Evolutionary conservation across 2,797 vertebrate genomes (phyloP).

Genomic region (Rousettus madagascariensis): DNA sequence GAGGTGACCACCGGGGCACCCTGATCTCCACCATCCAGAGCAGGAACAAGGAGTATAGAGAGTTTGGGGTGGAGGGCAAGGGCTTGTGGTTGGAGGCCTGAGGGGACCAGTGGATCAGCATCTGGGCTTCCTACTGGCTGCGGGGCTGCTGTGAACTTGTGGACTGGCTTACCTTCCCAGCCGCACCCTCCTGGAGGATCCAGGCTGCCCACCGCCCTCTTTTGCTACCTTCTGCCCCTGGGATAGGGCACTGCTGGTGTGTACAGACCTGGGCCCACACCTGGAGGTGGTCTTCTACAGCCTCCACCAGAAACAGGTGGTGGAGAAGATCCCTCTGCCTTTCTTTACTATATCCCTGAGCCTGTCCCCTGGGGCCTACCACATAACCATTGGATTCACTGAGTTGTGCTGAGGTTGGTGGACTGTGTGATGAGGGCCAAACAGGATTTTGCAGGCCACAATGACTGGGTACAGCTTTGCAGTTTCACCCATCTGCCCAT

Average conservation of each 20-base stretch:
- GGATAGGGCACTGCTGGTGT: slow-evolving; percentile 88
- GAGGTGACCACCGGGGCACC: slow-evolving; percentile 90
- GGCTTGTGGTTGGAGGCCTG: slow-evolving; percentile 94
- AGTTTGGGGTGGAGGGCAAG: slow-evolving; percentile 86
- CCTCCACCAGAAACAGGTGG: slow-evolving; percentile 91
- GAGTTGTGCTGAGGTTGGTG: slow-evolving; percentile 90
- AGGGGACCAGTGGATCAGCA: slow-evolving; percentile 91
- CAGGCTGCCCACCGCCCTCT: slow-evolving; percentile 74
- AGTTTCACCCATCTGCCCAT: slow-evolving; percentile 87
- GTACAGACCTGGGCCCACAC: slow-evolving; percentile 89
- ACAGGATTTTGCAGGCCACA: slow-evolving; percentile 89
- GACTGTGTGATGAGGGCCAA: slow-evolving; percentile 80
- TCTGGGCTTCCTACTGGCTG: slow-evolving; percentile 94
- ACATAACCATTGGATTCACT: slow-evolving; percentile 91
- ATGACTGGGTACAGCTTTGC: slow-evolving; percentile 88
- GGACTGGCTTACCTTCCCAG: slow-evolving; percentile 96
- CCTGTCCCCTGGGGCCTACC: slow-evolving; percentile 84
- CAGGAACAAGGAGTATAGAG: slow-evolving; percentile 85
- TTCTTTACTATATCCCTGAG: slow-evolving; percentile 90
- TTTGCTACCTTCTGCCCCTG: slow-evolving; percentile 92
- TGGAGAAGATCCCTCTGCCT: slow-evolving; percentile 89
- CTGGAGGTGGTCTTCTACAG: slow-evolving; percentile 93
- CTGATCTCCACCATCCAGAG: slow-evolving; percentile 89
- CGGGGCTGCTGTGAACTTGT: slow-evolving; percentile 92
- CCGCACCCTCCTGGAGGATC: slow-evolving; percentile 83